phyloP scores from a whole-genome alignment of 2,113 vertebrate species.

The Hoplias malabaricus region DNA sequence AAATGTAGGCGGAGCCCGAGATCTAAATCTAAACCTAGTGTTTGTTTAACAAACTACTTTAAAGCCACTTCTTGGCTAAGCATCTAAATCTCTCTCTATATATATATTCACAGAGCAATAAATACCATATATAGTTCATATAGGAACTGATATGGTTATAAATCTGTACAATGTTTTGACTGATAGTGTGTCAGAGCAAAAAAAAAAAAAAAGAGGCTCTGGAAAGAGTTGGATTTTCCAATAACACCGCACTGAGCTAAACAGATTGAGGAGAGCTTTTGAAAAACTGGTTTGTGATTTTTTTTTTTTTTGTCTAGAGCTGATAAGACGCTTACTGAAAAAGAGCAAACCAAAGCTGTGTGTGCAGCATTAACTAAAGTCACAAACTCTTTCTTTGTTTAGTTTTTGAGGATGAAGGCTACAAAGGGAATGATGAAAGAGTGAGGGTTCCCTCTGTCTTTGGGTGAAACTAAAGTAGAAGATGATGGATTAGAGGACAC shows the following conservation, averaged over 20 bases:
- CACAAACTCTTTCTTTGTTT: conserved; percentile 15
- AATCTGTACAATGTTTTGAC: conserved; percentile 30
- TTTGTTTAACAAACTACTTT: background rate
- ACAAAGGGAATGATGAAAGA: conserved; percentile 8
- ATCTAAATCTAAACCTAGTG: too few species aligned
- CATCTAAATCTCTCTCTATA: too few species aligned
- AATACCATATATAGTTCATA: background rate
- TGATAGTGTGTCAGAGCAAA: conserved; percentile 9
- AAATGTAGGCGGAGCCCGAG: too few species aligned
- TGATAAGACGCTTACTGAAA: background rate
- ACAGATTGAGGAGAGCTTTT: conserved; percentile 11
- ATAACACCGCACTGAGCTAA: conserved; percentile 11
- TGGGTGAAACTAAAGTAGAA: background rate
- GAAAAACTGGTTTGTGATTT: background rate
- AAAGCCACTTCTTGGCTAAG: background rate
- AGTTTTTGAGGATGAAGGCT: conserved; percentile 46
- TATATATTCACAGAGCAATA: background rate
- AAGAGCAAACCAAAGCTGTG: conserved; percentile 1
- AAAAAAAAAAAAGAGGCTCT: background rate
- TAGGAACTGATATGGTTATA: background rate
- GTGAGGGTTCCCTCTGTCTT: background rate
- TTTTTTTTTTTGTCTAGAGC: background rate
- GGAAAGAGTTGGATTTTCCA: conserved; percentile 26
- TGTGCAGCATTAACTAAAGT: background rate
- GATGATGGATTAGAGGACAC: background rate